phyloP scores from a whole-genome alignment of 2,797 vertebrate species.

The Fistularia commersonii region DNA sequence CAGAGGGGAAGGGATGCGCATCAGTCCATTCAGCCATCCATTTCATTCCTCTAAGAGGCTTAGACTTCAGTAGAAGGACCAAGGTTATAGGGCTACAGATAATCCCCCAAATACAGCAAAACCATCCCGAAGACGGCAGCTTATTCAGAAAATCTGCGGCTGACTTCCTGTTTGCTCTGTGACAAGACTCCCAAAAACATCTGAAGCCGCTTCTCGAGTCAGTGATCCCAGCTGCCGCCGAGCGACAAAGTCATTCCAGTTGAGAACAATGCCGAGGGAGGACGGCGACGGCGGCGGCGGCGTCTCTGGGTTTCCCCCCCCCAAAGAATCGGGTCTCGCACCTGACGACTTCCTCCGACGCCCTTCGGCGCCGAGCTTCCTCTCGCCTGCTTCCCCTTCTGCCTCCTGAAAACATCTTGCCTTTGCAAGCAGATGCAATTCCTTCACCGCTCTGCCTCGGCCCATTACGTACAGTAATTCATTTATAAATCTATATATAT shows the following conservation, averaged over 20 bases:
- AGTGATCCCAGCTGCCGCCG: conserved; percentile 35
- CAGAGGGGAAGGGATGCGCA: conserved; percentile 49
- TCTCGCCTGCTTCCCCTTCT: not conserved
- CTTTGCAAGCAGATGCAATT: no score
- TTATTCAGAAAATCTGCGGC: conserved; percentile 43
- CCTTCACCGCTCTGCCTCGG: no score
- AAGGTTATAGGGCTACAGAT: conserved; percentile 67
- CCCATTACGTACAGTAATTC: no score
- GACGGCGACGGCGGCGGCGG: conserved; percentile 33
- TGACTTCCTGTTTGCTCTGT: conserved; percentile 31
- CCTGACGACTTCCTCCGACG: conserved; percentile 41
- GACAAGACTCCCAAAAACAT: conserved; percentile 31
- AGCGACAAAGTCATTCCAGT: conserved; percentile 58
- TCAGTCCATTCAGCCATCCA: conserved; percentile 56
- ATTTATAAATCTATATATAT: no score
- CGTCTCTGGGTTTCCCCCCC: conserved; percentile 38
- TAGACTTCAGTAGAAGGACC: conserved; percentile 64
- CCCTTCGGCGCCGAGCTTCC: conserved; percentile 26
- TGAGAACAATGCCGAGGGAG: conserved; percentile 32
- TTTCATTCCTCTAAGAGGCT: conserved; percentile 72
- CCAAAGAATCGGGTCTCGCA: conserved; percentile 49
- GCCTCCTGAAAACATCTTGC: no score
- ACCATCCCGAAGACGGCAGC: conserved; percentile 31
- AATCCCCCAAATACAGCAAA: conserved; percentile 67
- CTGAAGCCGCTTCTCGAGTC: conserved; percentile 36